phyloP scores from a whole-genome alignment of 1,140 invertebrate genomes.

The Reticulitermes speratus region DNA sequence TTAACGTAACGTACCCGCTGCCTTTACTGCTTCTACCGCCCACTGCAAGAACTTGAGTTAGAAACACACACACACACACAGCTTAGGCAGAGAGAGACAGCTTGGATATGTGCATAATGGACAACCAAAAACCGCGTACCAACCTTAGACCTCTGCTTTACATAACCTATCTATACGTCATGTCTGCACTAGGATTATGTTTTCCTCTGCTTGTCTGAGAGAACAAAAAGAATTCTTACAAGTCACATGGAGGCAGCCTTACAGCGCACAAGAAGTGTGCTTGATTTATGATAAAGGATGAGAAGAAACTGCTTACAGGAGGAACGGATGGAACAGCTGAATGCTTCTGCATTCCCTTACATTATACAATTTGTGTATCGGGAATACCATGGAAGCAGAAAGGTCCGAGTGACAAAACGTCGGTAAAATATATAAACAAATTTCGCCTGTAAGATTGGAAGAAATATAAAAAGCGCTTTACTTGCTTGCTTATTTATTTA shows the following conservation, averaged over 20 bases:
- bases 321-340: no score
- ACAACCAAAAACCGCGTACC: neutral
- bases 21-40: constrained; percentile 1
- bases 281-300: neutral
- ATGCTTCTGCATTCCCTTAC: no score
- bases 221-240: neutral
- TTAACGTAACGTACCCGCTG: neutral
- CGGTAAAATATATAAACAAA: no score
- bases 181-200: constrained; percentile 12
- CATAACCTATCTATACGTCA: constrained; percentile 18
- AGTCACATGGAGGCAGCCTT: neutral
- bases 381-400: no score
- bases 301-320: neutral
- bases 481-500: no score
- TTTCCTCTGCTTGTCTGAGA: neutral
- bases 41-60: constrained; percentile 18
- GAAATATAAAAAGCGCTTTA: no score
- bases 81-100: neutral
- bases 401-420: no score
- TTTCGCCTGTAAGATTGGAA: no score
- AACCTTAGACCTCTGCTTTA: constrained; percentile 1
- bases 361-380: no score
- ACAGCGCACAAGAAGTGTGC: neutral
- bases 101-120: neutral
- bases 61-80: neutral